Conservation (phyloP, 1,140 invertebrate genomes). For the Camponotus pennsylvanicus region DNA sequence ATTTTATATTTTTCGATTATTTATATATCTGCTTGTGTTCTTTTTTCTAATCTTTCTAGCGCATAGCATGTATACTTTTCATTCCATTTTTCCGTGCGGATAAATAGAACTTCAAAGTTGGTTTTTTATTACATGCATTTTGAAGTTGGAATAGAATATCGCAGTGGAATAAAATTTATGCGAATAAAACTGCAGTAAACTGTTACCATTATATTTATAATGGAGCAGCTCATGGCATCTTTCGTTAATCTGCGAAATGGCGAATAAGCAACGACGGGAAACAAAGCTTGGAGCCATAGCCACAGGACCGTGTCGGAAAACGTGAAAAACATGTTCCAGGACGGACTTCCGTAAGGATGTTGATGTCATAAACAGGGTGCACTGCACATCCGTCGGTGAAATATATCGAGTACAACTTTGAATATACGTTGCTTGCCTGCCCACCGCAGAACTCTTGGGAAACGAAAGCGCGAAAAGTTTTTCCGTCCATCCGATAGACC, state of each 20-base stretch:
- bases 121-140: not conserved
- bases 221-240: not conserved
- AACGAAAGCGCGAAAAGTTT: conserved; percentile 33
- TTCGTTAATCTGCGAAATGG: not conserved
- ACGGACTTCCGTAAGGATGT: not conserved
- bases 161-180: not conserved
- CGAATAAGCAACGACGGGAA: not conserved
- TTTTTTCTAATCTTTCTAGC: not conserved
- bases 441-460: conserved; percentile 10
- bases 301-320: not conserved
- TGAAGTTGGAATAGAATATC: not conserved
- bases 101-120: not conserved
- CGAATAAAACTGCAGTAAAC: not conserved
- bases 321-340: not conserved
- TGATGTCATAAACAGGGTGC: not conserved
- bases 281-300: not conserved
- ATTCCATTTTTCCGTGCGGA: not conserved
- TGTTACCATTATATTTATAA: not conserved
- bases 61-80: not conserved
- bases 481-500: not conserved
- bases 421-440: conserved; percentile 4
- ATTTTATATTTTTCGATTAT: not conserved
- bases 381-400: conserved; percentile 13
- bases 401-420: conserved; percentile 26
- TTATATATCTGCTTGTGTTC: not conserved